Evolutionary conservation across 2,797 vertebrate species (phyloP).

Genomic region (Sebastiscus albofasciatus): DNA sequence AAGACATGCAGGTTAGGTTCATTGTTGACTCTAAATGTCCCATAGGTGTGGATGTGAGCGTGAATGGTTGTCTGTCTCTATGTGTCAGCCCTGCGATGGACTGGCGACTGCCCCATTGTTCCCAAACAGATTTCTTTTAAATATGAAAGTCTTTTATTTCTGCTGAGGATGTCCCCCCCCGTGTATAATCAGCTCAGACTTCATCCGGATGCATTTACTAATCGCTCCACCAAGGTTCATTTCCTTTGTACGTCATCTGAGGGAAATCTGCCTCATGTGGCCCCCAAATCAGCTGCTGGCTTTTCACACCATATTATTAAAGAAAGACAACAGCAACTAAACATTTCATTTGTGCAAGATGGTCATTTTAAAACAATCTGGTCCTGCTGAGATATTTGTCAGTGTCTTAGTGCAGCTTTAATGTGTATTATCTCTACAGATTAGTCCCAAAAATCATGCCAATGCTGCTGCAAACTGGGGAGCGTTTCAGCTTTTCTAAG

Average conservation of each 20-base stretch:
- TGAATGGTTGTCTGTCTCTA: too few relatives aligned
- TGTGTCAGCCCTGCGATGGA: too few relatives aligned
- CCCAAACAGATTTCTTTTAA: background rate
- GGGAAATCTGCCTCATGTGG: background rate
- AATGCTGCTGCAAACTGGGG: constrained; percentile 9
- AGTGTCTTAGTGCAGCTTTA: background rate
- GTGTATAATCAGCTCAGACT: background rate
- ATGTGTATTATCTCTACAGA: constrained; percentile 30
- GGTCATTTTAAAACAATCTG: background rate
- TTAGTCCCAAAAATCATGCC: constrained; percentile 19
- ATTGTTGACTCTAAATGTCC: too few relatives aligned
- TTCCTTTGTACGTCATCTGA: background rate
- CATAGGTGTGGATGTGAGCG: too few relatives aligned
- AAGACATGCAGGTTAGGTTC: too few relatives aligned
- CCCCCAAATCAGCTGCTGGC: background rate
- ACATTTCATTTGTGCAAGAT: background rate
- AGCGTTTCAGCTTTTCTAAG: constrained; percentile 18
- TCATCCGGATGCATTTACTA: constrained; percentile 22
- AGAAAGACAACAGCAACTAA: background rate
- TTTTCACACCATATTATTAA: background rate
- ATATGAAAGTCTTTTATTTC: background rate
- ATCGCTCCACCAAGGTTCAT: constrained; percentile 12
- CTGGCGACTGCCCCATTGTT: too few relatives aligned
- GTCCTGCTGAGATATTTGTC: background rate
- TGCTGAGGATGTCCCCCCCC: background rate